These are phyloP conservation scores for Lontra canadensis DNA, from an alignment of 2,113 vertebrate genomes.

Conservation along the genomic window DNA sequence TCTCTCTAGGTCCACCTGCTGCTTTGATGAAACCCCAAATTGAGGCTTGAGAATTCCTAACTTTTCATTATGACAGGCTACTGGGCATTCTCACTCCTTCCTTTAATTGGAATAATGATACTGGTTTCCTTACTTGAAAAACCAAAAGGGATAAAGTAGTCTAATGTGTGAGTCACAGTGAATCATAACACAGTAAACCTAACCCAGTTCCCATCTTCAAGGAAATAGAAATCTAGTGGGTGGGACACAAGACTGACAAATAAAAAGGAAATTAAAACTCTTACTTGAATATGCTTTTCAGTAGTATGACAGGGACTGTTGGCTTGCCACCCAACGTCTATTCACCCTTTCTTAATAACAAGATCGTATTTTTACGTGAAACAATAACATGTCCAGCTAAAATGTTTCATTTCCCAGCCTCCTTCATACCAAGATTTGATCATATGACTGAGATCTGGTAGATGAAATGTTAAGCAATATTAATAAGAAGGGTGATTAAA, in stretches of 20 bases:
- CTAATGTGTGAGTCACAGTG: background rate
- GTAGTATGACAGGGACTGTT: background rate
- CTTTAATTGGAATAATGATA: constrained; percentile 59
- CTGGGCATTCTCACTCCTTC: background rate
- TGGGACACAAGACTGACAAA: background rate
- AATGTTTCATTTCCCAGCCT: background rate
- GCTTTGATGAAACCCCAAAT: constrained; percentile 47
- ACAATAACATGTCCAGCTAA: background rate
- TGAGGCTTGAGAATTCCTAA: constrained; percentile 5
- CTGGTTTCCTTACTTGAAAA: constrained; percentile 37
- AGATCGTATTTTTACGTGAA: constrained; percentile 25
- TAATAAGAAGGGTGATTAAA: background rate
- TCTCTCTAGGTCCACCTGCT: constrained; percentile 21
- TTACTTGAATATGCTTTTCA: constrained; percentile 21
- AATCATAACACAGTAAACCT: constrained; percentile 32
- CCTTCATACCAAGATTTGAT: background rate
- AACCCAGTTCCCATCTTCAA: constrained; percentile 30
- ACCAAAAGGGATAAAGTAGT: constrained; percentile 22
- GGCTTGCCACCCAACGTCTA: background rate
- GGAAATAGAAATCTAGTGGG: constrained; percentile 33
- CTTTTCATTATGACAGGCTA: constrained; percentile 36
- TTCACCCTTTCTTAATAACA: background rate
- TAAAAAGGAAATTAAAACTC: constrained; percentile 30
- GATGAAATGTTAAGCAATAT: background rate
- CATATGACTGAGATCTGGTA: background rate